Evolutionary conservation across 2,888 invertebrate genomes (phyloP).

Genomic region (Choristoneura rosaceana): DNA sequence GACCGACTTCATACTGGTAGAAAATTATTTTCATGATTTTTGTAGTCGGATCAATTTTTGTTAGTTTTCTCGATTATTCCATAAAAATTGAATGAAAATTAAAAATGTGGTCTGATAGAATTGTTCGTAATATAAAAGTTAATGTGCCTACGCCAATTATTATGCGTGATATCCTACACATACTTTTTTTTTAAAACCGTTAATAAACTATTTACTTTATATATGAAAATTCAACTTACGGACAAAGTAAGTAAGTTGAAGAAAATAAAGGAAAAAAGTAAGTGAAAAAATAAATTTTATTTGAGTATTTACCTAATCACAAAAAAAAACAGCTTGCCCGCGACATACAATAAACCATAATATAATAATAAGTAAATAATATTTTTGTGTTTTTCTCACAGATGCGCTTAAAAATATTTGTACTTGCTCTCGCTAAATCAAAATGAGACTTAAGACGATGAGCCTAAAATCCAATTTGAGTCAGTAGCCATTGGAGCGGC

Average conservation of each 20-base stretch:
- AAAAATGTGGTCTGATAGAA: too few relatives aligned
- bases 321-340: constrained; percentile 35
- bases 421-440: constrained; percentile 9
- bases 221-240: too few relatives aligned
- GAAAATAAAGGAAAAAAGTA: not conserved
- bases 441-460: constrained; percentile 40
- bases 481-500: constrained; percentile 46
- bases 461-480: constrained; percentile 45
- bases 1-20: too few relatives aligned
- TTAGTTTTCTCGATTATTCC: too few relatives aligned
- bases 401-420: constrained; percentile 38
- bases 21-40: too few relatives aligned
- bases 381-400: constrained; percentile 44
- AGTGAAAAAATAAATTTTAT: constrained; percentile 33
- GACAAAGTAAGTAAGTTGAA: not conserved
- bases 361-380: constrained; percentile 16
- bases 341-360: constrained; percentile 15
- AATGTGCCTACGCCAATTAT: too few relatives aligned
- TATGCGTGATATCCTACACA: too few relatives aligned
- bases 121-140: too few relatives aligned
- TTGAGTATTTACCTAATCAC: constrained; percentile 25
- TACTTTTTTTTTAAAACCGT: too few relatives aligned
- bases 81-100: too few relatives aligned
- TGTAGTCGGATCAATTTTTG: too few relatives aligned
- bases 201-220: too few relatives aligned